Evolutionary conservation across 2,888 invertebrate genomes (phyloP), one percentile per base, ranked within the genome.

Genomic region (Sphaerophoria rueppellii): DNA sequence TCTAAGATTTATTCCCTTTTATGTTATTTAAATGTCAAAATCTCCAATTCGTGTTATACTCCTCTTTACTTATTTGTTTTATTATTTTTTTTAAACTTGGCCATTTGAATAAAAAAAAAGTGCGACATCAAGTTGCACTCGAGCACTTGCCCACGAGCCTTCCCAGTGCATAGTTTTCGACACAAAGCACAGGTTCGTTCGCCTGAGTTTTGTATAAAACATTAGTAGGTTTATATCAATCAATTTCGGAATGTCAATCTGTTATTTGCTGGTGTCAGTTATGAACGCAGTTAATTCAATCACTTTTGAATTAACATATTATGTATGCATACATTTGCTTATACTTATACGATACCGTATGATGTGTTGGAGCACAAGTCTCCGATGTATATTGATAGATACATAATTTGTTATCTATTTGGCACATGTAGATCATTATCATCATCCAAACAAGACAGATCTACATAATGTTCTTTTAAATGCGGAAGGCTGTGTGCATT

Each of bases 281-380:
- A 91, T 91, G 91, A 91, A 91, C 90, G 91, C 91, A 91, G 91
- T 91, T 91, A 91, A 91, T 91, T 90, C 91, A 90, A 90, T 91
- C 90, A 91, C 91, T 90, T 90, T 91, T 90, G 90, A 89, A 91
- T 91, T 91, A 90, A 24, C 24, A 24, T 24, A 24, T 24, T 24
- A 24, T 24, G 24, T 24, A 24, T 24, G 24, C 2, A 24, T 24
- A 2, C 24, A 24, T 24, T 24, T 2, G 24, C n/a, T n/a, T n/a
- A n/a, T n/a, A n/a, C n/a, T n/a, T n/a, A n/a, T n/a, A n/a, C 24
- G 24, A 24, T 24, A 24, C 24, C 24, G 24, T 1, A 24, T 24
- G 89, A 90, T 90, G 89, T 89, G 88, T 89, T 88, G 89, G 89
- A 89, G 88, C 87, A 81, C 71, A 77, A 85, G 79, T 74, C 83